Conservation (phyloP, 2,797 vertebrate species). For the Acanthis flammea region DNA sequence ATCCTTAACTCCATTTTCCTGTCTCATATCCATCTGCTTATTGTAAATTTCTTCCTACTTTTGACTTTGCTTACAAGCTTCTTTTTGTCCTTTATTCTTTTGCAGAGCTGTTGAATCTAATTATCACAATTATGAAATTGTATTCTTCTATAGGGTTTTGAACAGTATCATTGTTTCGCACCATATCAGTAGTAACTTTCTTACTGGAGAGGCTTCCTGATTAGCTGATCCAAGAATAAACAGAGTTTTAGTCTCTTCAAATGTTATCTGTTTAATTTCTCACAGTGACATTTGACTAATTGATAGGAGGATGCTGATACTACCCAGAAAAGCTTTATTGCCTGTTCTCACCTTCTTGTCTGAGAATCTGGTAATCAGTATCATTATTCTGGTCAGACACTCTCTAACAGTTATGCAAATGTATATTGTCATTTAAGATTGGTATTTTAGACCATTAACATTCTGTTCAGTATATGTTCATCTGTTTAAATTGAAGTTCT, state of each 20-base stretch:
- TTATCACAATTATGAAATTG: background rate
- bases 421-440: background rate
- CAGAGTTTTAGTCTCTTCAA: background rate
- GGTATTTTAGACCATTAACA: background rate
- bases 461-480: background rate
- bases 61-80: background rate
- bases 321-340: background rate
- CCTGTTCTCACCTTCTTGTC: background rate
- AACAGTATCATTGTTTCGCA: background rate
- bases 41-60: background rate
- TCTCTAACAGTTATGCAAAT: background rate
- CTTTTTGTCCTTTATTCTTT: background rate
- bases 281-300: background rate
- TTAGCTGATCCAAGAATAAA: background rate
- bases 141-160: background rate
- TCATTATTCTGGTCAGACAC: background rate
- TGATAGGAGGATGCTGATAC: background rate
- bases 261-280: background rate
- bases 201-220: background rate
- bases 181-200: background rate
- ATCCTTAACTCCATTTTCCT: background rate
- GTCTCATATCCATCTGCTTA: background rate
- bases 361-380: background rate
- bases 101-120: background rate
- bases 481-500: background rate